Evolutionary conservation across 2,113 vertebrate species (phyloP), one percentile per base, ranked within the genome.

Genomic region (Sporophila hypoxantha): DNA sequence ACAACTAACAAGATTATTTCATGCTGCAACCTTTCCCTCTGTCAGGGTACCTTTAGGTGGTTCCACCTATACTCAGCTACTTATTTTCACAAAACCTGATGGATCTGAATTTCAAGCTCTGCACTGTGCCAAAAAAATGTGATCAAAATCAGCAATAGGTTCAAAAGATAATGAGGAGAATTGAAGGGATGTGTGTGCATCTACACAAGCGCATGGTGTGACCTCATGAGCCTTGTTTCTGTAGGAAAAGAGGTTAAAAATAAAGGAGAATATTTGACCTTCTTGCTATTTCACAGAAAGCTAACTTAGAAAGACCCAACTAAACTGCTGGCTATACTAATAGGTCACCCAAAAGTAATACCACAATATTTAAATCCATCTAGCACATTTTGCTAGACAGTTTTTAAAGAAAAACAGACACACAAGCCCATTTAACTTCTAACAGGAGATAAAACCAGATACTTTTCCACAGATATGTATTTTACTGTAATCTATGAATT

Each of bases 381-480:
- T 69, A 10, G 1, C 4, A 64, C 25, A 34, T 73, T 79, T 68
- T 71, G 14, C 16, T 46, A 29, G 67, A 50, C 18, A 44, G 15
- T 50, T 66, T 87, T 91, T 64, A 80, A 76, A 64, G 21, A 47
- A 67, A 90, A 93, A 42, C 20, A 90, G 37, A 73, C 16, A 64
- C 16, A 61, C 4, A 34, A 20, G 32, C 5, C 20, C 37, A 52
- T 36, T 46, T 70, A 46, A 34, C 17, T 62, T 68, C 42, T 22
- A 84, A 50, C 0, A 65, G 17, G 21, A 80, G 29, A 74, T 14
- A 49, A 15, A 66, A 55, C 14, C 6, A 74, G 25, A 68, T 18
- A 57, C 6, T 76, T 70, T 89, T 46, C 55, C 44, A 67, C 11
- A 85, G 18, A 34, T 50, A 68, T 2, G 18, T 55, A 70, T 82